Conservation (phyloP, 2,888 invertebrate genomes). For the Teinopalpus imperialis region DNA sequence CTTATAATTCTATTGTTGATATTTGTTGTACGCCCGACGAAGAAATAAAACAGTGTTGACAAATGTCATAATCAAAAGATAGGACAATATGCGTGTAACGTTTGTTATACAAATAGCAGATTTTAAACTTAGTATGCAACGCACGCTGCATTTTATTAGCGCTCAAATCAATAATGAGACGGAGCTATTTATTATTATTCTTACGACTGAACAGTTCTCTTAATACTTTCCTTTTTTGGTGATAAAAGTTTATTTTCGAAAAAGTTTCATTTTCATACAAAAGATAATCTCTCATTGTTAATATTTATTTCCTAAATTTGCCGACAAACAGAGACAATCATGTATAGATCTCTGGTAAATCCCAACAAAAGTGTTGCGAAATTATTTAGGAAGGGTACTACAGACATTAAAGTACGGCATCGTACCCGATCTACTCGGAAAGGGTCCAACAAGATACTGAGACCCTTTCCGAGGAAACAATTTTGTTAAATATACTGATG, state of each 20-base stretch:
- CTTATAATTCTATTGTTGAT: too few relatives aligned
- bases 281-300: too few relatives aligned
- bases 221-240: too few relatives aligned
- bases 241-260: too few relatives aligned
- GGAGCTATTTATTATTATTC: background rate
- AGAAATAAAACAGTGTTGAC: background rate
- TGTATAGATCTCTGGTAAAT: background rate
- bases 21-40: background rate
- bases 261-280: too few relatives aligned
- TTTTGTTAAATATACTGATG: background rate
- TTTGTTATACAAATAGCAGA: background rate
- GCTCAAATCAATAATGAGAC: background rate
- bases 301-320: too few relatives aligned
- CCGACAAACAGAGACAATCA: background rate
- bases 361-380: background rate
- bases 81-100: background rate
- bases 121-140: background rate
- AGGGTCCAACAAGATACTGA: too few relatives aligned
- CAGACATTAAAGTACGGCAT: background rate
- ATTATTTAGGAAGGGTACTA: conserved; percentile 1
- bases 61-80: background rate
- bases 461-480: background rate
- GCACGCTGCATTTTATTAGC: background rate
- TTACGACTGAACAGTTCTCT: too few relatives aligned
- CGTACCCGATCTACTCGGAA: background rate